Conservation (phyloP, 23 tunicate genomes). For the Styela clava region DNA sequence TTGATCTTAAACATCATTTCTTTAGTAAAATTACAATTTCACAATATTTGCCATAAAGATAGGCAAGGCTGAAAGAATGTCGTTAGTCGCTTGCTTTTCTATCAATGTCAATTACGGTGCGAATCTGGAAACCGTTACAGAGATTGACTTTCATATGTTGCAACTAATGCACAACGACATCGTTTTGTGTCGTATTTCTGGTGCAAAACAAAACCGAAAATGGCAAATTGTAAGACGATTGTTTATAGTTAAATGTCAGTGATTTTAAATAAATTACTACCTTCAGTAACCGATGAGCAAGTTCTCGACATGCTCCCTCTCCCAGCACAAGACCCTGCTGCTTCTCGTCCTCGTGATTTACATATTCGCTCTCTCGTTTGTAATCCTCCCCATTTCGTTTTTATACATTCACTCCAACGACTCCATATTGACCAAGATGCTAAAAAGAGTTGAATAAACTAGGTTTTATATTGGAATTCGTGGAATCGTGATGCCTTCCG, state of each 20-base stretch:
- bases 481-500: no score
- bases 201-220: background rate
- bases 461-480: no score
- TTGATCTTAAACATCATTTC: no score
- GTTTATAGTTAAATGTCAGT: background rate
- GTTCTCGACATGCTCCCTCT: conserved; percentile 29
- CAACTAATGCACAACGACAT: background rate
- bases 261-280: background rate
- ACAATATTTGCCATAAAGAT: no score
- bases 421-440: conserved; percentile 38
- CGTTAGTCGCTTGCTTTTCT: no score
- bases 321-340: conserved; percentile 23
- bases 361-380: conserved; percentile 34
- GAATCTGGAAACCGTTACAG: no score
- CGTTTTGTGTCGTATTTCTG: no score
- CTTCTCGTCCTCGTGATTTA: background rate
- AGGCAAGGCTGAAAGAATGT: no score
- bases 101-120: no score
- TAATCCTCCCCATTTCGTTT: conserved; percentile 37
- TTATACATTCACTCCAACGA: conserved; percentile 36
- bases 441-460: conserved; percentile 11
- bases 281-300: conserved; percentile 27
- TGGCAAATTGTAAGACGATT: background rate
- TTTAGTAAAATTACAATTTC: no score
- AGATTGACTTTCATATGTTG: no score